phyloP scores from a whole-genome alignment of 2,888 invertebrate species.

The Mythimna vitellina region DNA sequence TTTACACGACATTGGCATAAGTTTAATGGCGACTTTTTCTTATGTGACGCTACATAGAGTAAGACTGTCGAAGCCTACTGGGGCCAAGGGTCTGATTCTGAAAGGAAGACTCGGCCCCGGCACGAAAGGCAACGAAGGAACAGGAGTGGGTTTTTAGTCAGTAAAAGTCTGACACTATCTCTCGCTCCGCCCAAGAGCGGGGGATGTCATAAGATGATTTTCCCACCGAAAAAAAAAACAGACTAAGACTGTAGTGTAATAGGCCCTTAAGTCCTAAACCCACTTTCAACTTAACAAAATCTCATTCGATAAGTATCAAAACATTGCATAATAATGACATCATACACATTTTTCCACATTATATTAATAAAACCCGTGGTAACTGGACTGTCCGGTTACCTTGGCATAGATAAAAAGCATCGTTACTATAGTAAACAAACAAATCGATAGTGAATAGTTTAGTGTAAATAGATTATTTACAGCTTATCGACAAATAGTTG shows the following conservation, averaged over 20 bases:
- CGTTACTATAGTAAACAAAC: conserved; percentile 46
- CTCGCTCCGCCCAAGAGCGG: no score
- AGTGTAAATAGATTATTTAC: conserved; percentile 14
- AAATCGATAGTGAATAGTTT: conserved; percentile 32
- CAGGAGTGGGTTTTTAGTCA: no score
- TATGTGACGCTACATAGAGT: no score
- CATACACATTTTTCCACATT: conserved; percentile 26
- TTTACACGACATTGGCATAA: no score
- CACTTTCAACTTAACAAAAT: conserved; percentile 1
- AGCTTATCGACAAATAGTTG: background rate
- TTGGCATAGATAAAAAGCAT: conserved; percentile 50
- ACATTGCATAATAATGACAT: conserved; percentile 43
- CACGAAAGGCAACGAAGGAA: no score
- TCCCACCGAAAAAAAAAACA: no score
- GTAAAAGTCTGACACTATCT: no score
- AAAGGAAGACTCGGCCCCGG: accelerated
- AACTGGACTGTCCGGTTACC: conserved; percentile 29
- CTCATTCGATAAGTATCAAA: conserved; percentile 4
- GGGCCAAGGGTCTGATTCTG: no score
- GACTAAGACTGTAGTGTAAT: no score
- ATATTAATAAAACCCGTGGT: conserved; percentile 25
- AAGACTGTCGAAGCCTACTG: no score
- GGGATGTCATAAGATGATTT: accelerated
- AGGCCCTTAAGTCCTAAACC: background rate
- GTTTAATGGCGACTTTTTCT: no score